Evolutionary conservation across 2,797 vertebrate genomes (phyloP), one percentile per base, ranked within the genome.

Genomic region (Nasua narica): DNA sequence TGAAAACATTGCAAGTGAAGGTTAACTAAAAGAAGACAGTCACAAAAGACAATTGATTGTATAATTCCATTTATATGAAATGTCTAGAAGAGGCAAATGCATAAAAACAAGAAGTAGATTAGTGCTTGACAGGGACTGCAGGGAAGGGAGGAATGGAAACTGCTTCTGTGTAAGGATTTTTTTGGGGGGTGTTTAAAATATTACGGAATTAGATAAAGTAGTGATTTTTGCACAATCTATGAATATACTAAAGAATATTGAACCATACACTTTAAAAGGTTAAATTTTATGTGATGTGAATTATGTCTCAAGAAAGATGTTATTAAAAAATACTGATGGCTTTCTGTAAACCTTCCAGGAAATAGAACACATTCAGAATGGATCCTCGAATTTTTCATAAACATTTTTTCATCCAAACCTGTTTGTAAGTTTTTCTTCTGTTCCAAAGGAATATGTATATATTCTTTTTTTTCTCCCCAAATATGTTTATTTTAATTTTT

Each of bases 321-420:
- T 91, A 60, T 58, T 95, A 3, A 78, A 56, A 82, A 35, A 69
- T 46, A 70, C 29, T 67, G 16, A 95, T 91, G 54, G 8, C n/a
- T 90, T 15, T 94, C 4, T 90, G 35, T 70, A 79, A 81, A 81
- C 5, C 35, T 88, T 88, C 6, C 37, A 81, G 81, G 65, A 88
- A 85, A 60, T 77, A 82, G 18, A 96, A 97, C 43, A 23, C 46
- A 65, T 94, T 94, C 43, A 88, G 70, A 85, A 78, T 43, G 2
- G 23, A 69, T 86, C 12, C 32, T 96, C 16, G 7, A 79, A 74
- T 25, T 92, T 79, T 96, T 83, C 48, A 69, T 70, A 76, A 96
- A 89, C 7, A 89, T 58, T 83, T 95, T 95, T 81, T 74, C 54
- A 84, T 90, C 43, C 43, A 94, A 88, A 79, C 35, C 43, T 81